Percentiles rank a stretch among this genome's conserved stretches.
These are phyloP conservation scores for Alouatta palliata DNA, from an alignment of 2,113 vertebrate genomes.

Conservation along the genomic window DNA sequence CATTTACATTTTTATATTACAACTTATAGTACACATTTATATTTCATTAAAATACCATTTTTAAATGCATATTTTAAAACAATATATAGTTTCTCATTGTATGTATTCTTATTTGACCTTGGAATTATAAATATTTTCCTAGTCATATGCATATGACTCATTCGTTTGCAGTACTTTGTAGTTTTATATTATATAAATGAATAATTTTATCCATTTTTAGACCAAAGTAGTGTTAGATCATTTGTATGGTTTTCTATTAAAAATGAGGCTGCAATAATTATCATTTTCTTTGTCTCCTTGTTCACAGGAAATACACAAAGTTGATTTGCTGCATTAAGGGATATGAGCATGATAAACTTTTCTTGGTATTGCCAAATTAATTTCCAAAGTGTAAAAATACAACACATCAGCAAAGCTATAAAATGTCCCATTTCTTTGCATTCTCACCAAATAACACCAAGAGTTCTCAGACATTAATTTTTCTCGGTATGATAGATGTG, in stretches of 20 bases:
- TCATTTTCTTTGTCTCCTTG: neutral
- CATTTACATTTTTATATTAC: neutral
- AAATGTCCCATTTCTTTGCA: neutral
- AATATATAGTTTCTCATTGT: neutral
- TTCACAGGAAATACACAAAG: neutral
- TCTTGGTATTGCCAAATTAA: neutral
- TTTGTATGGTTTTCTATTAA: constrained; percentile 17
- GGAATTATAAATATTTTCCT: neutral
- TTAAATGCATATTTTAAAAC: neutral
- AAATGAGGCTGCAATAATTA: neutral
- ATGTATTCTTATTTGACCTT: neutral
- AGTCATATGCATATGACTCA: neutral
- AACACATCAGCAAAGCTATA: neutral
- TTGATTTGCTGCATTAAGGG: constrained; percentile 23
- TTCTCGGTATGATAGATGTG: neutral
- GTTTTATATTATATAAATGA: neutral
- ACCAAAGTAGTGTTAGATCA: neutral
- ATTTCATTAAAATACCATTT: neutral
- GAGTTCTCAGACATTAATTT: neutral
- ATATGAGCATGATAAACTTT: neutral
- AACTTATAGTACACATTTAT: neutral
- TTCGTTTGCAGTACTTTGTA: neutral
- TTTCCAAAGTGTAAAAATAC: constrained; percentile 30
- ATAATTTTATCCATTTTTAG: neutral
- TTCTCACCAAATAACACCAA: neutral